Conservation (phyloP, 2,113 vertebrate species). For the Isichthys henryi region DNA sequence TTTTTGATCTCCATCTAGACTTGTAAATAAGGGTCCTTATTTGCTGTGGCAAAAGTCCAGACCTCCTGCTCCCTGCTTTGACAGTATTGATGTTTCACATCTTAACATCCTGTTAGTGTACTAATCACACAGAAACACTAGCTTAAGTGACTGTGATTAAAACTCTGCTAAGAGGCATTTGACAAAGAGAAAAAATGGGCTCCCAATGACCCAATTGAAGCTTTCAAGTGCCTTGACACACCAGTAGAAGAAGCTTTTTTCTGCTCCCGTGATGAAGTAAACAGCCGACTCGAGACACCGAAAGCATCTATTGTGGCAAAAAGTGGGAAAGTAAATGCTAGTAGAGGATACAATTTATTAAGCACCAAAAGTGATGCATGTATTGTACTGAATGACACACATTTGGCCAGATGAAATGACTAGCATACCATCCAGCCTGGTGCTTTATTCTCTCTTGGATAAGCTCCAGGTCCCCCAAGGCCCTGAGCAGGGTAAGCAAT, state of each 20-base stretch:
- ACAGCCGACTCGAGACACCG: constrained; percentile 1
- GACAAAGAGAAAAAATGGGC: not conserved
- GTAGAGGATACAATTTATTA: not conserved
- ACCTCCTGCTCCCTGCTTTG: not conserved
- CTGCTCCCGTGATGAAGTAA: not conserved
- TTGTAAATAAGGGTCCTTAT: not conserved
- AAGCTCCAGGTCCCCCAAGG: not conserved
- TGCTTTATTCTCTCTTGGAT: not conserved
- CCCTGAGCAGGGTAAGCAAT: not conserved
- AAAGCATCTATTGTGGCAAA: not conserved
- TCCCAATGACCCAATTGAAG: not conserved
- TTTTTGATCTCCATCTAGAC: not conserved
- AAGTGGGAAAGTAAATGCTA: not conserved
- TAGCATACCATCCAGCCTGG: not conserved
- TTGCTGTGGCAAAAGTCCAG: not conserved
- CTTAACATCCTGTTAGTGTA: constrained; percentile 13
- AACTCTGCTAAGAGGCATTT: constrained; percentile 14
- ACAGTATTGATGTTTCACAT: constrained; percentile 4
- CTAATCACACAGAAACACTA: constrained; percentile 2
- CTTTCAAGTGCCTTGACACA: constrained; percentile 18
- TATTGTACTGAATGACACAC: not conserved
- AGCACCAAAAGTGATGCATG: constrained; percentile 8
- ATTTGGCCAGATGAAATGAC: not conserved
- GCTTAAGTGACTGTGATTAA: constrained; percentile 24
- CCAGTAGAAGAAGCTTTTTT: not conserved